Evolutionary conservation across 2,888 invertebrate genomes (phyloP).

Genomic region (Slavum lentiscoides): DNA sequence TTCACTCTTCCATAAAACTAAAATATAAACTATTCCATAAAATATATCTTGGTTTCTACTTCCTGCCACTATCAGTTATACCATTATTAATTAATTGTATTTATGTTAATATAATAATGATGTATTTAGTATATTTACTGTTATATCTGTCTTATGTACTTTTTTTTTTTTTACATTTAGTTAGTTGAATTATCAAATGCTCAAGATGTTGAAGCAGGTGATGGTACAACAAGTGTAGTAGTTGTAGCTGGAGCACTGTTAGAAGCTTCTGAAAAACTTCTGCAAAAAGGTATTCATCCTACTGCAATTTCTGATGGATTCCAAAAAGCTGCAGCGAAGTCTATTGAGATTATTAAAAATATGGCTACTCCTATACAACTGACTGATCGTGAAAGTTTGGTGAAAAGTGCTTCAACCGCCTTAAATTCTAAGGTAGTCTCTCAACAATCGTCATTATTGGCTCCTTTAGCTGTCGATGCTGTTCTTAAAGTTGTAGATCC

Average conservation of each 20-base stretch:
- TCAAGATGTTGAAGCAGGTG: constrained; percentile 98
- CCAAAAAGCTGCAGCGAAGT: constrained; percentile 79
- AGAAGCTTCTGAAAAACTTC: constrained; percentile 89
- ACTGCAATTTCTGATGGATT: constrained; percentile 97
- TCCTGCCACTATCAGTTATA: too few relatives aligned
- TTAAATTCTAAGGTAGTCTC: constrained; percentile 99
- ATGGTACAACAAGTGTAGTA: constrained; percentile 98
- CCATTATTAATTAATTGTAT: too few relatives aligned
- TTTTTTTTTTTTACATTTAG: constrained; percentile 62
- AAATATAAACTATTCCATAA: not conserved
- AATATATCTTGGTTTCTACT: not conserved
- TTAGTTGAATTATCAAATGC: constrained; percentile 97
- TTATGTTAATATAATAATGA: too few relatives aligned
- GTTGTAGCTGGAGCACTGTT: constrained; percentile 94
- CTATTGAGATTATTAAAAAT: constrained; percentile 75
- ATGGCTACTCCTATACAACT: constrained; percentile 88
- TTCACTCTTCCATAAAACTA: not conserved
- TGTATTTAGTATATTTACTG: too few relatives aligned
- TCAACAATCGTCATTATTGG: constrained; percentile 92
- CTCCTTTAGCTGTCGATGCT: constrained; percentile 96
- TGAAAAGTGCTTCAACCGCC: constrained; percentile 96
- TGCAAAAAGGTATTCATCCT: constrained; percentile 94
- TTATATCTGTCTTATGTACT: not conserved
- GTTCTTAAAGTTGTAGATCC: constrained; percentile 83
- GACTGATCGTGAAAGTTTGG: constrained; percentile 79